Conservation (phyloP, 2,797 vertebrate species). For the Hipposideros larvatus region DNA sequence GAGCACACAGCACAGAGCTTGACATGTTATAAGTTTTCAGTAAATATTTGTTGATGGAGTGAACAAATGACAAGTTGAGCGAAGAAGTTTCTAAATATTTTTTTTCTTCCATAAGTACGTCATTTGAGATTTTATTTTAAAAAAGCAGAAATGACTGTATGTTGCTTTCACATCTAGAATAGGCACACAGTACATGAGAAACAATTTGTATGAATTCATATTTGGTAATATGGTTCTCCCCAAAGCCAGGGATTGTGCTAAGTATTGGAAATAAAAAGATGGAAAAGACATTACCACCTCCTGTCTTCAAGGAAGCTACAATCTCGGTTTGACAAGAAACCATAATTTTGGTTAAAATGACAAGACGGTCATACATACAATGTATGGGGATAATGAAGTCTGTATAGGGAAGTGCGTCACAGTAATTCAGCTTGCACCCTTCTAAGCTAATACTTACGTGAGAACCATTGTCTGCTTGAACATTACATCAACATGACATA, state of each 20-base stretch:
- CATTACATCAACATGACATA: constrained; percentile 52
- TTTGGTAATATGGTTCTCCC: background rate
- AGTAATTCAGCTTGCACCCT: background rate
- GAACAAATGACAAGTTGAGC: background rate
- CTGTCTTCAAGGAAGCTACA: constrained; percentile 15
- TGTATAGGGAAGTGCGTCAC: constrained; percentile 39
- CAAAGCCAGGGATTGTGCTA: background rate
- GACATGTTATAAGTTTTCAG: background rate
- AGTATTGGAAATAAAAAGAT: background rate
- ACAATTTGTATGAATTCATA: background rate
- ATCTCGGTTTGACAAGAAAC: background rate
- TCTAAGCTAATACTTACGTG: constrained; percentile 53
- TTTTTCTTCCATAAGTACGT: background rate
- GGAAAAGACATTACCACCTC: background rate
- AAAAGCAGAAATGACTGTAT: background rate
- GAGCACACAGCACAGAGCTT: accelerated
- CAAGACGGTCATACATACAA: constrained; percentile 47
- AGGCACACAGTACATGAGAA: background rate
- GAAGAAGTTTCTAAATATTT: background rate
- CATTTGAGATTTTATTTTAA: constrained; percentile 8
- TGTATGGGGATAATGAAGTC: constrained; percentile 27
- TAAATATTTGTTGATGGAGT: background rate
- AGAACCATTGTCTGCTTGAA: background rate
- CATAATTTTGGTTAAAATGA: constrained; percentile 63
- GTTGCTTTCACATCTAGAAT: background rate